Evolutionary conservation across 2,113 vertebrate species (phyloP), one percentile per base, ranked within the genome.

Genomic region (Brachionichthys hirsutus): DNA sequence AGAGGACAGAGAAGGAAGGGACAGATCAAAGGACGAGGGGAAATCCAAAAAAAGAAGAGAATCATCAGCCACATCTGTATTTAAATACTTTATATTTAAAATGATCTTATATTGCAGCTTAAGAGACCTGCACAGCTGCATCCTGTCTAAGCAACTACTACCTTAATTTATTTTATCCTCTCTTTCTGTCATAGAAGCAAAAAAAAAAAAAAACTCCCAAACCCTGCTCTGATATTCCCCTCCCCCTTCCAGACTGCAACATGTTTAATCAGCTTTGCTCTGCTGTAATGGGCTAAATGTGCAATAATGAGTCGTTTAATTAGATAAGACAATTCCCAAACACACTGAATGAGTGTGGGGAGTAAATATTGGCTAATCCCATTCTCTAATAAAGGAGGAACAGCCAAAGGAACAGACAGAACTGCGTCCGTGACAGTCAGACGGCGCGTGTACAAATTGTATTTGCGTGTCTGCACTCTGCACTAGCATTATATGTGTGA

Each of bases 241-340:
- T 17, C n/a, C 46, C 18, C 65, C 13, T 24, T 62, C 30, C 45
- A 64, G n/a, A 49, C 51, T 38, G 55, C 30, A 75, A 74, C 61
- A 69, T 52, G 18, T 70, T 77, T 75, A 86, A 85, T 84, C 81
- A 70, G 73, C 77, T 87, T 85, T 83, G 41, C 60, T 42, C 67
- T 55, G 62, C 57, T 74, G 8, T 70, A 77, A 79, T 62, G 74
- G 41, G 70, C 73, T 82, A 77, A 82, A 85, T 65, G 58, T 67
- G 47, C 71, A 66, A 65, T 86, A 83, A 80, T 48, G 69, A 80
- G 51, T 2, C n/a, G 50, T 67, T 84, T 84, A 71, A 77, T 77
- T 53, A 50, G 10, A 38, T 11, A 73, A 50, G 50, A 54, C 63
- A 62, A 81, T 74, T 80, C 76, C 62, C 58, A 50, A 78, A 78